Base-by-base conservation (phyloP, 2,888 invertebrate species). In the Drosophila setosimentum region DNA sequence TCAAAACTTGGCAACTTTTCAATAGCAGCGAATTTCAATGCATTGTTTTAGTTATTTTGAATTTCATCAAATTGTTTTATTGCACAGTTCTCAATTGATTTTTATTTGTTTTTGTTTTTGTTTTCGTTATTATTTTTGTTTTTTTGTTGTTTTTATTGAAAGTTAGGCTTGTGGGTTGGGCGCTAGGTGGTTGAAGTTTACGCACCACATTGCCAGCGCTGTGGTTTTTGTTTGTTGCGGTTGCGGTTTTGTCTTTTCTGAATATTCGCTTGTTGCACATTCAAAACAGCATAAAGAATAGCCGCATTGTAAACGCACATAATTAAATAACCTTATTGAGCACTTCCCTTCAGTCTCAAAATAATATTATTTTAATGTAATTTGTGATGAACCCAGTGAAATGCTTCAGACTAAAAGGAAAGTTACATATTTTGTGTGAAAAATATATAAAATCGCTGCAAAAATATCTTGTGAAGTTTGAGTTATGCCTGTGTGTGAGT, bases 211-310 rank as follows among this genome's bases (percentile, higher is more conserved):
- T 73, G 50, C 73, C 48, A 68, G 72, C 58, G 54, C 55, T 77
- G 87, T 21, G 89, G 89, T 70, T 86, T 53, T 53, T 72, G 65
- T 66, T 76, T 74, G 72, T 69, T 82, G 85, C 61, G 86, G 83
- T 79, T 85, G 87, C 49, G 89, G 82, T 61, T 77, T 71, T 65
- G 67, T 51, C 42, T 71, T 68, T 64, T 67, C 68, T 64, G 61
- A 58, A 64, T 40, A 63, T 45, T 53, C 37, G 72, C 68, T 65
- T 68, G 74, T 61, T 83, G 68, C 75, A 66, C 66, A 60, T 51
- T 13, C 5, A 35, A 2, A n/a, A 24, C 27, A 0, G 6, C 33
- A 24, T n/a, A 40, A 27, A 55, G n/a, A 29, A 24, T n/a, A 6
- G 2, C 8, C 24, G 10, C 11, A 8, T 24, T 29, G 27, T 5